A percentile compares a stretch with the other conserved stretches of the same genome.
Conservation (phyloP, 1,140 invertebrate species). For the Drosophila subobscura region DNA sequence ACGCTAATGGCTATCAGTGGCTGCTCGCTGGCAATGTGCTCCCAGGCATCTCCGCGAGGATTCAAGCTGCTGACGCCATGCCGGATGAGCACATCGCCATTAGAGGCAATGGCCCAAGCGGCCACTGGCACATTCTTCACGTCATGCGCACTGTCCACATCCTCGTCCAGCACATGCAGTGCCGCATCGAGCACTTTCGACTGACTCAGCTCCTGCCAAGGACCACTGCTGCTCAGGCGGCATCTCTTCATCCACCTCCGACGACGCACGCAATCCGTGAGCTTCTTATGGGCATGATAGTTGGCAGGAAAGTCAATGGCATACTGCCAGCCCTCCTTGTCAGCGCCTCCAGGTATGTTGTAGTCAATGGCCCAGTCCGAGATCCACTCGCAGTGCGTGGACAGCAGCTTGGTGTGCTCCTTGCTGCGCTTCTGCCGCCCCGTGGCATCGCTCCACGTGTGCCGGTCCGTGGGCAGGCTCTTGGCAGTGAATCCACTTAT, state of each 20-base stretch:
- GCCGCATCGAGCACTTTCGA: constrained; percentile 93
- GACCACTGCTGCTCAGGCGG: constrained; percentile 91
- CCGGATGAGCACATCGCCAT: constrained; percentile 92
- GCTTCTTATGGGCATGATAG: constrained; percentile 93
- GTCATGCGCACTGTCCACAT: constrained; percentile 54
- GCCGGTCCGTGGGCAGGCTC: constrained; percentile 93
- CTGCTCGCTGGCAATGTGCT: constrained; percentile 91
- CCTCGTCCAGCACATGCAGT: constrained; percentile 63
- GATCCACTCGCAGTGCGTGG: constrained; percentile 94
- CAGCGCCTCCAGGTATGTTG: constrained; percentile 93
- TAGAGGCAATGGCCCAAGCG: constrained; percentile 92
- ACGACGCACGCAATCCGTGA: constrained; percentile 94
- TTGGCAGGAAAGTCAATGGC: constrained; percentile 94
- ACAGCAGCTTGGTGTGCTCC: constrained; percentile 93
- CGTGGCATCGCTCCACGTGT: constrained; percentile 95
- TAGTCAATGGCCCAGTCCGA: constrained; percentile 96
- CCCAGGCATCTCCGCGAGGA: constrained; percentile 90
- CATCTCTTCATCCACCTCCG: constrained; percentile 93
- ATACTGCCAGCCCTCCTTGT: constrained; percentile 97
- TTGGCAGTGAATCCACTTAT: constrained; percentile 93
- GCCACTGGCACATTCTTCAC: constrained; percentile 83
- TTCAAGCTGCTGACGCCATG: constrained; percentile 89
- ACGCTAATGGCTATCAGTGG: constrained; percentile 89
- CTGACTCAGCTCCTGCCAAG: constrained; percentile 93
- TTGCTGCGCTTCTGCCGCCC: constrained; percentile 92